Base-by-base conservation (phyloP, 2,797 vertebrate genomes). In the Lepus townsendii region DNA sequence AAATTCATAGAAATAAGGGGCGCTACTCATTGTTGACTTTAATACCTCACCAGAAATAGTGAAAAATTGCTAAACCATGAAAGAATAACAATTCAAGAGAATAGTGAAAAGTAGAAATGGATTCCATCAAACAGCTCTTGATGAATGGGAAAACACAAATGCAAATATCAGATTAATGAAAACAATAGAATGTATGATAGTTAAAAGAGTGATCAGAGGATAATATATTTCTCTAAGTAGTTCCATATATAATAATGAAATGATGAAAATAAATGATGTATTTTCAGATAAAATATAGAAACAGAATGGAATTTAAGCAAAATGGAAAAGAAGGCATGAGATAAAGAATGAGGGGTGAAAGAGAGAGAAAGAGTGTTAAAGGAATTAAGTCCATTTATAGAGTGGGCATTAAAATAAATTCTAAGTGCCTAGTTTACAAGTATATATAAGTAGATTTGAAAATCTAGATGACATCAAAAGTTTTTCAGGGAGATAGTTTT, bases 231-330 rank as follows among this genome's bases (percentile, higher is more conserved):
- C 8, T 65, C 1, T 72, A 9, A 54, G 12, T 84, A 27, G 2
- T 27, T 91, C 77, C 84, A 4, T 57, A 42, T 54, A 42, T 88
- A 77, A 91, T 88, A 94, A 57, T 72, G 12, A 87, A 65, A 73
- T 7, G 54, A 80, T 42, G 16, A 78, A 68, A 79, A 35, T 54
- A 8, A 71, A 14, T 90, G 1, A 38, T 5, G 47, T 68, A 85
- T 38, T 82, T 32, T 88, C 27, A 79, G 5, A 6, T 68, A 78
- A 68, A 73, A 30, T 35, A 26, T 50, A 71, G 16, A 79, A 84
- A 78, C 27, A 75, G 24, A 86, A 42, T 7, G 82, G 77, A 68
- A 72, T 87, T 72, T 78, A n/a, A 50, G 47, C 32, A 84, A 54
- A 47, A 24, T 77, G 47, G 83, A 35, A 87, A 30, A 91, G 20